phyloP scores from a whole-genome alignment of 2,113 vertebrate species.

The Corythornis cristatus region DNA sequence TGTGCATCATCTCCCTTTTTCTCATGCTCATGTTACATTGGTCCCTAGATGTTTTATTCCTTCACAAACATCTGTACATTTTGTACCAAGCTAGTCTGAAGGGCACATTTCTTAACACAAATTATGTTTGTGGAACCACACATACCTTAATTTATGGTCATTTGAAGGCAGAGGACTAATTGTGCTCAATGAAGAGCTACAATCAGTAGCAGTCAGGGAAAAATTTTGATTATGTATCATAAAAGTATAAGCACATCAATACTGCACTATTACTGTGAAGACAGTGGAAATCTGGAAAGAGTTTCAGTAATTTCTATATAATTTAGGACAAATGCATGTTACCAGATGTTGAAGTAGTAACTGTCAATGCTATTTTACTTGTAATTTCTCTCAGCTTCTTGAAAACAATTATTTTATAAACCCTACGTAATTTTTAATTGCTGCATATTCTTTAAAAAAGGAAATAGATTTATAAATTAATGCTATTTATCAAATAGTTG shows the following conservation, averaged over 20 bases:
- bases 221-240: neutral
- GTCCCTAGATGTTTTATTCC: neutral
- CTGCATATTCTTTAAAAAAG: neutral
- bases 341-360: neutral
- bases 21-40: neutral
- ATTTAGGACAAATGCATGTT: neutral
- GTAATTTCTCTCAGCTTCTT: neutral
- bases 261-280: neutral
- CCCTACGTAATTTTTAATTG: neutral
- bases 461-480: neutral
- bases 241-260: neutral
- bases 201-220: neutral
- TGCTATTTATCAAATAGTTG: neutral
- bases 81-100: neutral
- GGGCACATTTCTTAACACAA: neutral
- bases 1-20: neutral
- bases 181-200: neutral
- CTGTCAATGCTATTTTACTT: neutral
- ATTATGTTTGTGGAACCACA: neutral
- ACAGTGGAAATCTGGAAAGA: neutral
- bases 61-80: neutral
- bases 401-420: neutral
- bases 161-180: neutral
- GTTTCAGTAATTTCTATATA: neutral
- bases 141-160: accelerated